Conservation (phyloP, 2,797 vertebrate species). For the Neosalanx taihuensis region DNA sequence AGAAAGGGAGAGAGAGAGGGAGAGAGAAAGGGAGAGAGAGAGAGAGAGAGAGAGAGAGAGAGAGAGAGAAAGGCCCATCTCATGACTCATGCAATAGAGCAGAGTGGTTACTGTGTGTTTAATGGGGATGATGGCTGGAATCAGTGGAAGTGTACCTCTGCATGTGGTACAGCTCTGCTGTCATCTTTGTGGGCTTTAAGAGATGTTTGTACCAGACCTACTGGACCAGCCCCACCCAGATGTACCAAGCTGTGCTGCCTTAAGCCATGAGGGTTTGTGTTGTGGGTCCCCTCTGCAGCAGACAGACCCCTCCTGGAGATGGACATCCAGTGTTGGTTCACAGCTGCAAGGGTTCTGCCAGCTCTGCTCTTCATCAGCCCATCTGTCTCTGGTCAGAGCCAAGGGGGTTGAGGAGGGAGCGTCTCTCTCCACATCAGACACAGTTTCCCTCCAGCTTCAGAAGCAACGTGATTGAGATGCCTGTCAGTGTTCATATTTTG, state of each 20-base stretch:
- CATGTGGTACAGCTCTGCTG: background rate
- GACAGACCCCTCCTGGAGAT: slow-evolving; percentile 37
- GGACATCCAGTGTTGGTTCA: slow-evolving; percentile 48
- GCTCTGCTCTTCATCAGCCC: slow-evolving; percentile 62
- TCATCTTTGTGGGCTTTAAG: background rate
- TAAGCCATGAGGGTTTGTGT: background rate
- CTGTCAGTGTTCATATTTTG: slow-evolving; percentile 18
- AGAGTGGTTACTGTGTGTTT: background rate
- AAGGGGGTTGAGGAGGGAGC: slow-evolving; percentile 35
- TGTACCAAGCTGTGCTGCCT: background rate
- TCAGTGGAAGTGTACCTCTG: background rate
- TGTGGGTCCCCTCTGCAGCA: slow-evolving; percentile 16
- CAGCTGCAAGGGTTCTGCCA: slow-evolving; percentile 50
- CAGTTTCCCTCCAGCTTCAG: background rate
- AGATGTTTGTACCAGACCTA: background rate
- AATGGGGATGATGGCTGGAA: background rate
- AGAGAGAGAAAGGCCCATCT: background rate
- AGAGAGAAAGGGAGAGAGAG: background rate
- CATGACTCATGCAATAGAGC: background rate
- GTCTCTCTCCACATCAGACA: background rate
- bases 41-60: too few relatives aligned
- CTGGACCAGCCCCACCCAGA: background rate
- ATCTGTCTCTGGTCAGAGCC: slow-evolving; percentile 58
- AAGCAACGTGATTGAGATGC: slow-evolving; percentile 35
- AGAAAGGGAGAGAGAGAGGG: background rate